These are phyloP conservation scores for Dysidea cf. avara DNA, from an alignment of 37 sponge, comb jelly and placozoan genomes.

Conservation along the genomic window DNA sequence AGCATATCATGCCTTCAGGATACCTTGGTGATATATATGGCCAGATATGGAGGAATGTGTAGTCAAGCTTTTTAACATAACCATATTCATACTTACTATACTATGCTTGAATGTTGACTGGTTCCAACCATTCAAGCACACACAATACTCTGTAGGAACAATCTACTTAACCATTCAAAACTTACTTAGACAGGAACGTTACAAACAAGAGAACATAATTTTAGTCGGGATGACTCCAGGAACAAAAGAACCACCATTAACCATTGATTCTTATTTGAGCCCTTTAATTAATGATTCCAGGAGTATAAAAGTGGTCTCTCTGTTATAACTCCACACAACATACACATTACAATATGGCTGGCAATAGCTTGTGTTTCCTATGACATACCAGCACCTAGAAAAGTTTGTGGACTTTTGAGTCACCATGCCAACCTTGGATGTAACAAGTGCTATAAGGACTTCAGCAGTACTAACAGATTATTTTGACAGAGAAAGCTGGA, in stretches of 20 bases:
- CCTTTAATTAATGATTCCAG: slow-evolving; percentile 45
- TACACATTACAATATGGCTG: slow-evolving; percentile 23
- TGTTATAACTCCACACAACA: neutral
- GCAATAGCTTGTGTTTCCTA: slow-evolving; percentile 37
- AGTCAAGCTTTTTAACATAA: slow-evolving; percentile 14
- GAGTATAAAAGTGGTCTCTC: neutral
- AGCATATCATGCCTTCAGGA: neutral
- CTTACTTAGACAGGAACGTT: slow-evolving; percentile 36
- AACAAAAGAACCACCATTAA: slow-evolving; percentile 42
- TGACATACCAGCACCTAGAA: slow-evolving; percentile 66
- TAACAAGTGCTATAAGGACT: slow-evolving; percentile 45
- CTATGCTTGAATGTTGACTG: slow-evolving; percentile 60
- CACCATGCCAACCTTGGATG: slow-evolving; percentile 46
- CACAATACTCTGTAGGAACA: slow-evolving; percentile 55
- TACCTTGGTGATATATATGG: slow-evolving; percentile 51
- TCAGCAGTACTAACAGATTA: too few species aligned
- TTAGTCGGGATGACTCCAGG: slow-evolving; percentile 59
- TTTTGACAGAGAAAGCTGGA: too few species aligned
- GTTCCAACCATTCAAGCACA: slow-evolving; percentile 29
- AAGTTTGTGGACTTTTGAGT: slow-evolving; percentile 60
- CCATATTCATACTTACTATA: slow-evolving; percentile 38
- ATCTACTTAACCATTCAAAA: slow-evolving; percentile 62
- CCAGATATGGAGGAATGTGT: slow-evolving; percentile 31
- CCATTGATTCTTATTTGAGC: slow-evolving; percentile 51
- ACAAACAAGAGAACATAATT: slow-evolving; percentile 41